phyloP scores from a whole-genome alignment of 2,888 invertebrate species.

The Antheraea yamamai region DNA sequence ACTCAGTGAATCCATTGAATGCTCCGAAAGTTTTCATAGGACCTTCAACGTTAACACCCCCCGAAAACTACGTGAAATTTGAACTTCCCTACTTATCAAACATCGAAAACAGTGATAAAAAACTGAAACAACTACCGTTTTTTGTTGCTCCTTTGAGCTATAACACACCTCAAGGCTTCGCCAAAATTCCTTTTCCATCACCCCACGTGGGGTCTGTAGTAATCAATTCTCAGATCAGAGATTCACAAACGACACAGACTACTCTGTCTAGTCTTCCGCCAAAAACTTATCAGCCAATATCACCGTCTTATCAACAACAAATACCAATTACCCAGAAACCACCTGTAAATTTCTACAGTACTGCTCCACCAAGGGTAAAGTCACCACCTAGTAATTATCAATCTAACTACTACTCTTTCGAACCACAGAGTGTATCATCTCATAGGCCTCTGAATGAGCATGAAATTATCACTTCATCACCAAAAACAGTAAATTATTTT shows the following conservation, averaged over 20 bases:
- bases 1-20: constrained; percentile 84
- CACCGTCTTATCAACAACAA: constrained; percentile 42
- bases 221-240: constrained; percentile 81
- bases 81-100: constrained; percentile 91
- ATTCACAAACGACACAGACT: constrained; percentile 38
- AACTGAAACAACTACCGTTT: constrained; percentile 89
- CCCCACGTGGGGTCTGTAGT: constrained; percentile 94
- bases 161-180: constrained; percentile 91
- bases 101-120: constrained; percentile 86
- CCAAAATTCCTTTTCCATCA: constrained; percentile 92
- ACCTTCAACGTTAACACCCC: constrained; percentile 87
- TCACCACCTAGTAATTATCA: constrained; percentile 46
- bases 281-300: constrained; percentile 43
- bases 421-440: constrained; percentile 68
- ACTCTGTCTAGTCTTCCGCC: constrained; percentile 37
- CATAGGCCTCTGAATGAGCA: constrained; percentile 52
- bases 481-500: constrained; percentile 61
- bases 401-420: constrained; percentile 69
- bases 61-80: constrained; percentile 89
- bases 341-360: constrained; percentile 68
- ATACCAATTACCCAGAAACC: constrained; percentile 69
- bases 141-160: constrained; percentile 94
- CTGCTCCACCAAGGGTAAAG: constrained; percentile 62
- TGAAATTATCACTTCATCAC: constrained; percentile 43
- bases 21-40: constrained; percentile 92